Evolutionary conservation across 1,140 invertebrate genomes (phyloP), one percentile per base, ranked within the genome.

Genomic region (Drosophila pachea): DNA sequence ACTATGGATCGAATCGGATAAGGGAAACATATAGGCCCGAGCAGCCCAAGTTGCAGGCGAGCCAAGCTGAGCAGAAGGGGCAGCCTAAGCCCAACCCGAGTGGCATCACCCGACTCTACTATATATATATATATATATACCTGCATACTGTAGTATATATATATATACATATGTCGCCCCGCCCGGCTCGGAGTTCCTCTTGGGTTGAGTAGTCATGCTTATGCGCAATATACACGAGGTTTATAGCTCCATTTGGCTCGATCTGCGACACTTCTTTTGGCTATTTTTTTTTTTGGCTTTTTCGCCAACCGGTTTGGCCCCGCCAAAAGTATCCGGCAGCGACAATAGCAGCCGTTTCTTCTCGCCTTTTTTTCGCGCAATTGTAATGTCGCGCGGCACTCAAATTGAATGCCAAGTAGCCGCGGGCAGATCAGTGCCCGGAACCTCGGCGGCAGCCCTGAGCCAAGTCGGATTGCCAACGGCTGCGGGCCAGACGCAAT

Each of bases 271-370:
- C 12, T 14, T 14, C 22, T 22, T 22, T 22, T 22, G 22, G 22
- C 22, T 22, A 3, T 55, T 14, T 48, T 38, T 14, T 48, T 38
- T 56, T 58, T 50, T 68, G 29, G 67, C 47, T 38, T 36, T 50
- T 64, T 9, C 58, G 31, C 9, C 8, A 67, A 72, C 61, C 61
- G 48, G 71, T 74, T 61, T 59, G 74, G 43, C 63, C 68, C 59
- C 66, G 68, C 68, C 76, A 86, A 86, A 56, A 84, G 78, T 84
- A 86, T 84, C 79, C 79, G 79, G 81, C 81, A 86, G 79, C 79
- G 69, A 86, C 79, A 86, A 81, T 63, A 58, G 63, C 81, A 76
- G 49, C 63, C 55, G 33, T 65, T 62, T 72, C 79, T 81, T 33
- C n/a, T 43, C 6, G 12, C 9, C 35, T 36, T 9, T 6, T 38